These are phyloP conservation scores for Chrysolina haemoptera DNA, from an alignment of 2,888 invertebrate species.

Conservation along the genomic window DNA sequence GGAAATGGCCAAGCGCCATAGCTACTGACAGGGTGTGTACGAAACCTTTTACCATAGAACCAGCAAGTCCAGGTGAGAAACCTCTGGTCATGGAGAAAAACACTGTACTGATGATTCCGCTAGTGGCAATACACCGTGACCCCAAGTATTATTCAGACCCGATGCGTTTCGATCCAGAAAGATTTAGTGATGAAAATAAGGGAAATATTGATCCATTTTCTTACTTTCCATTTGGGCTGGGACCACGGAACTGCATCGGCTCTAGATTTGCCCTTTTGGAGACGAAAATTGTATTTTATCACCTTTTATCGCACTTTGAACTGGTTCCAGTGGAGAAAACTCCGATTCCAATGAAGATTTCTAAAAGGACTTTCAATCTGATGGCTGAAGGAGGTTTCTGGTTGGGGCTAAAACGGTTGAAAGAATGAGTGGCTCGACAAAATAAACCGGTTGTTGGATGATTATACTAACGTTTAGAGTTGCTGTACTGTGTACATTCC, in stretches of 20 bases:
- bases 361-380: conserved; percentile 32
- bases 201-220: conserved; percentile 61
- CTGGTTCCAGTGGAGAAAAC: conserved; percentile 56
- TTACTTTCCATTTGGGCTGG: conserved; percentile 72
- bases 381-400: conserved; percentile 15
- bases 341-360: conserved; percentile 38
- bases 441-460: neutral
- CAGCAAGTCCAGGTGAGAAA: conserved; percentile 51
- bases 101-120: conserved; percentile 63
- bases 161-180: conserved; percentile 70
- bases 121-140: conserved; percentile 64
- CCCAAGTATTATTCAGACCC: conserved; percentile 65
- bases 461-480: too few species aligned
- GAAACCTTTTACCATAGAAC: conserved; percentile 67
- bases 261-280: conserved; percentile 62
- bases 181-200: conserved; percentile 17
- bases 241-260: conserved; percentile 61
- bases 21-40: conserved; percentile 70
- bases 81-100: conserved; percentile 58
- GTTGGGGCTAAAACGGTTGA: conserved; percentile 24
- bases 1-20: conserved; percentile 53
- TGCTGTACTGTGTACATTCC: too few species aligned
- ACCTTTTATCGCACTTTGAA: conserved; percentile 60
- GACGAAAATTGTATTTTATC: conserved; percentile 50
- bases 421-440: neutral